Conservation (phyloP, 2,797 vertebrate genomes). For the Varecia variegata region DNA sequence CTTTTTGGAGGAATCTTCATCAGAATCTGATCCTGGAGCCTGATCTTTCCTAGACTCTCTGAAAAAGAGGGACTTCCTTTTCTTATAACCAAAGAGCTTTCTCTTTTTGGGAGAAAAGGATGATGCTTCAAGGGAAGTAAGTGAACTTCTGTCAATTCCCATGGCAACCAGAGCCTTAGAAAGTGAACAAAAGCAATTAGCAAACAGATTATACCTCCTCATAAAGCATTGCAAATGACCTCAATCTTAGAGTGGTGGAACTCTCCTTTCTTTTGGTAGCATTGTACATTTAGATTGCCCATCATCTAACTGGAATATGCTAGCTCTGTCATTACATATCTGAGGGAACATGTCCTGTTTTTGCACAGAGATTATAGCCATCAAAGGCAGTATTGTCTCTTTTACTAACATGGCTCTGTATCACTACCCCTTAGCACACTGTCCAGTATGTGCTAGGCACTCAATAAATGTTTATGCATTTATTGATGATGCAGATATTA, state of each 20-base stretch:
- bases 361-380: neutral
- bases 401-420: neutral
- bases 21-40: slow-evolving; percentile 53
- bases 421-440: neutral
- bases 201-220: neutral
- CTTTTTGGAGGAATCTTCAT: slow-evolving; percentile 51
- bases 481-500: neutral
- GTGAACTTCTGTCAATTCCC: slow-evolving; percentile 78
- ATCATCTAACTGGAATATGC: neutral
- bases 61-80: slow-evolving; percentile 67
- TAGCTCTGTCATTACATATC: neutral
- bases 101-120: slow-evolving; percentile 72
- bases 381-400: neutral
- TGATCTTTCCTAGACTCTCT: slow-evolving; percentile 21
- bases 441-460: neutral
- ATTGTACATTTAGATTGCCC: neutral
- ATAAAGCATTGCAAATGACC: neutral
- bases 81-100: slow-evolving; percentile 61
- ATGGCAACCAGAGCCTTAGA: slow-evolving; percentile 76
- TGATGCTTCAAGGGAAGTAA: slow-evolving; percentile 73
- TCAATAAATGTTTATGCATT: neutral
- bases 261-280: neutral
- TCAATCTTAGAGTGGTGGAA: neutral
- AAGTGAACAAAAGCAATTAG: slow-evolving; percentile 50
- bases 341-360: neutral